These are phyloP conservation scores for Bugulina stolonifera DNA, from an alignment of 2,888 invertebrate genomes.

Conservation along the genomic window DNA sequence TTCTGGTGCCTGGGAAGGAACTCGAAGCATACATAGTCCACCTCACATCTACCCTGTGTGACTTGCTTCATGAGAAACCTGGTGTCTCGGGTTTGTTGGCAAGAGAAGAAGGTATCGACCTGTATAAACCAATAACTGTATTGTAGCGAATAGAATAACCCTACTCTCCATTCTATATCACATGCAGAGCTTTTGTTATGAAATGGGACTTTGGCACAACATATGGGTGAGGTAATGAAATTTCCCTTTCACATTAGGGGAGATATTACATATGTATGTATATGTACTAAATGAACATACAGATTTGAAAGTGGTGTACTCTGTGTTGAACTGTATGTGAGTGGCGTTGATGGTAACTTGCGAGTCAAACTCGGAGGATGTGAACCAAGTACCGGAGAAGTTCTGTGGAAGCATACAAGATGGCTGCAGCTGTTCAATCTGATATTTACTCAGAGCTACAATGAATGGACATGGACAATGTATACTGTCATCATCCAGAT, in stretches of 20 bases:
- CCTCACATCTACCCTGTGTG: constrained; percentile 92
- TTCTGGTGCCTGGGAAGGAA: constrained; percentile 93
- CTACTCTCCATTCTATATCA: no score
- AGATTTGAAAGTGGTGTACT: constrained; percentile 36
- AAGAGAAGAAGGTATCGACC: constrained; percentile 82
- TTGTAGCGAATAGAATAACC: no score
- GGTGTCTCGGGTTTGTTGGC: constrained; percentile 82
- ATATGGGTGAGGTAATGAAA: no score
- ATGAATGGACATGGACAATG: no score
- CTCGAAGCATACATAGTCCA: constrained; percentile 94
- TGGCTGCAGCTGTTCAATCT: constrained; percentile 61
- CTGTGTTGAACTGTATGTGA: constrained; percentile 90
- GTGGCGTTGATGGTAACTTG: constrained; percentile 81
- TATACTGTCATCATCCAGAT: no score
- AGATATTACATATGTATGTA: no score
- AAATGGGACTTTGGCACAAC: no score
- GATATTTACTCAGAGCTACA: constrained; percentile 8
- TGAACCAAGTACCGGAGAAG: constrained; percentile 90
- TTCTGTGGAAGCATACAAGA: constrained; percentile 88
- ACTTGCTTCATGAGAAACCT: constrained; percentile 92
- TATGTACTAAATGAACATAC: no score
- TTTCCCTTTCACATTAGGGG: no score
- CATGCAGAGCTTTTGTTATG: no score
- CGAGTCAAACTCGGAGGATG: constrained; percentile 93
- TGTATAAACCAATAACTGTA: no score